Base-by-base conservation (phyloP, 92 coral and sea anemone genomes). In the Heteractis magnifica region DNA sequence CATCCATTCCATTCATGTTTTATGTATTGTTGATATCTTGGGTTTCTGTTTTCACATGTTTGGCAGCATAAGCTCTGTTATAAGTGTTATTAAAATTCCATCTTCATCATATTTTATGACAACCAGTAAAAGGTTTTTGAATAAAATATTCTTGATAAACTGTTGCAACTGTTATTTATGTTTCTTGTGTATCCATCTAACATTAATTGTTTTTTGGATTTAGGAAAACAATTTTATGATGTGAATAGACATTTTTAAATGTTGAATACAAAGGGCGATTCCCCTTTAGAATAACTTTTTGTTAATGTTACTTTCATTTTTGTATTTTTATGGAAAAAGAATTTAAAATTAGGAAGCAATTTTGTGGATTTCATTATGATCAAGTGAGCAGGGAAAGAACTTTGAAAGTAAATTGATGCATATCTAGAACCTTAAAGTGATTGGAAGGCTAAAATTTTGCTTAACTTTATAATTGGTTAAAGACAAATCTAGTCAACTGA, bases 1-100 rank as follows among this genome's bases (percentile, higher is more conserved):
- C 70, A 18, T 20, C 9, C 70, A 62, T 62, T 62, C 70, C 70
- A 62, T 62, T 68, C 73, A 68, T 68, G 73, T 68, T 68, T 68
- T 68, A 68, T 68, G 14, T 68, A 68, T 68, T 68, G 15, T 68
- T 68, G 70, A 62, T 18, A n/a, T 62, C 70, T 62, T 18, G 21
- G 10, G 20, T 68, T 68, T 68, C 49, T 23, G 73, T 68, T 68
- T 26, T 68, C 11, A 68, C 50, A 68, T 7, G 9, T 11, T 68
- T 5, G 13, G 4, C 49, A 26, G 6, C 14, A 26, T 10, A 68
- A 26, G 73, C 49, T 8, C 10, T 68, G 8, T 23, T 65, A 6
- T 65, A 65, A 65, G 72, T 65, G 72, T 21, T 26, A 14, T 6
- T n/a, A 65, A 2, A 13, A 62, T 62, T 12, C 70, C 19, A 62